Conservation (phyloP, 2,888 invertebrate species). For the Crioceris asparagi region DNA sequence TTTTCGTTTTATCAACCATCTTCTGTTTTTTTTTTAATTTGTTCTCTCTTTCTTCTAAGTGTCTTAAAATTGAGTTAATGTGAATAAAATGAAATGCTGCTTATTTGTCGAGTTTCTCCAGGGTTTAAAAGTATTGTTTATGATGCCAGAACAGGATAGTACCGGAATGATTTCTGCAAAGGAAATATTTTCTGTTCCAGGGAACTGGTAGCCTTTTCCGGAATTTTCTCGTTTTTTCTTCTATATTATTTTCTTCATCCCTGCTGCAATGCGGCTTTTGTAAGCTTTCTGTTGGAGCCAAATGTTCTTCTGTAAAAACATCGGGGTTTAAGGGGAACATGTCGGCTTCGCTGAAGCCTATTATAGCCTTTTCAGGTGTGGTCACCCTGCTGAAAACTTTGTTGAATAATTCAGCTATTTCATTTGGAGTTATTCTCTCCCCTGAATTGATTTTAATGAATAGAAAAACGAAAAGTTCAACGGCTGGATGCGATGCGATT, state of each 20-base stretch:
- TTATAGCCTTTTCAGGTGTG: constrained; percentile 5
- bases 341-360: constrained; percentile 3
- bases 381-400: constrained; percentile 5
- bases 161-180: no score
- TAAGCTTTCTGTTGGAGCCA: background rate
- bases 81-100: no score
- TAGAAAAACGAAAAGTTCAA: constrained; percentile 1
- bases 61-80: no score
- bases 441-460: constrained; percentile 1
- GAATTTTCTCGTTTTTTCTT: constrained; percentile 1
- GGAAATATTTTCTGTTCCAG: constrained; percentile 1
- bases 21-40: no score
- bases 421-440: constrained; percentile 2
- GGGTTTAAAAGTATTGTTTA: no score
- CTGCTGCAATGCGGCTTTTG: background rate
- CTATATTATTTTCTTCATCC: constrained; percentile 1
- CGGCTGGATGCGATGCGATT: no score
- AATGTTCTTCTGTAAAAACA: constrained; percentile 6
- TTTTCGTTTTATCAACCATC: no score
- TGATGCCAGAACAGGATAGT: constrained; percentile 1
- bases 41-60: no score
- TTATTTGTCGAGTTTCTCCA: no score
- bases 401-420: constrained; percentile 2
- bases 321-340: constrained; percentile 3
- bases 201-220: background rate